Evolutionary conservation across 2,113 vertebrate species (phyloP), one percentile per base, ranked within the genome.

Genomic region (Erythrolamprus reginae): DNA sequence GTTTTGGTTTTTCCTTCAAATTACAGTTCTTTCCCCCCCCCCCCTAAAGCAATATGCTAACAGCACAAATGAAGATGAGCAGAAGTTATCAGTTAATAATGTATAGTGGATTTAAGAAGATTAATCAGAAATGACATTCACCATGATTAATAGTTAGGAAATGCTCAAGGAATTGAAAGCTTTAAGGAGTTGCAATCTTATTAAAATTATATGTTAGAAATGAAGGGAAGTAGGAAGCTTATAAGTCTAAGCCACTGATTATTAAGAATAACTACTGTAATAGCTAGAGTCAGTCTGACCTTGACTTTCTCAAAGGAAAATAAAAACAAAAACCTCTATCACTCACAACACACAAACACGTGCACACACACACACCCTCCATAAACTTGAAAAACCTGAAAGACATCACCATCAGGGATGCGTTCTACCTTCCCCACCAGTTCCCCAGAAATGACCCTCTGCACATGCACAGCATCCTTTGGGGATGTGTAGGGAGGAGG

Each of bases 131-230:
- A 89, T 86, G 92, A 95, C 95, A 95, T 94, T 93, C 92, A 95
- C 70, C 94, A 93, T 96, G 95, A 96, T 96, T 96, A 95, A 96
- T 95, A 90, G 89, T 92, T 93, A 93, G 87, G 92, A 95, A 95
- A 93, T 89, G 93, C 45, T 94, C 90, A 93, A 56, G 94, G 94
- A 94, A 0, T 0, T 86, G 84, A 87, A 93, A 87, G 84, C 92
- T 96, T 96, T 95, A 95, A 96, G 95, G 93, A 95, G 95, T 94
- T 94, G 92, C 91, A 95, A 93, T 94, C 94, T 92, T 95, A 96
- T 96, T 96, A 96, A 96, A 95, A 96, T 96, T 96, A 92, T 94
- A 96, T 95, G 95, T 95, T 90, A 94, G 90, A 96, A 96, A 96
- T 95, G 92, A 95, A 95, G 86, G 94, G 93, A 93, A 95, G 91